These are phyloP conservation scores for Galemys pyrenaicus DNA, from an alignment of 2,113 vertebrate genomes.

Conservation along the genomic window DNA sequence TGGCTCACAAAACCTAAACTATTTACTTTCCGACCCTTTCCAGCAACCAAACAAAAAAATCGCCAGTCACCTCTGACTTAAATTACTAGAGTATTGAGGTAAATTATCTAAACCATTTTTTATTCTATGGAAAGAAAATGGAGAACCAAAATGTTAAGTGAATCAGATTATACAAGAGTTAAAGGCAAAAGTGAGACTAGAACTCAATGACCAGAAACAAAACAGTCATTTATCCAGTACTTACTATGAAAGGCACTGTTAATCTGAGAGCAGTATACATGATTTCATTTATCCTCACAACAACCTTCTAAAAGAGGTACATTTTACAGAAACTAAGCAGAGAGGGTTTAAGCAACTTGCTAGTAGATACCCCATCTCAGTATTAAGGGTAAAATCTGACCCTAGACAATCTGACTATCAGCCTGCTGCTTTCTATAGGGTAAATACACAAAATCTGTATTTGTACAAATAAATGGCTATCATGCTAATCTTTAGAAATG, in stretches of 20 bases:
- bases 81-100: not conserved
- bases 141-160: constrained; percentile 68
- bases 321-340: not conserved
- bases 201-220: not conserved
- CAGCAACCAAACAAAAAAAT: not conserved
- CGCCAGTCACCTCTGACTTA: not conserved
- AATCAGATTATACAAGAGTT: not conserved
- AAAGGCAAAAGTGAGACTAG: not conserved
- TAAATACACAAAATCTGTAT: not conserved
- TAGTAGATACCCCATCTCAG: not conserved
- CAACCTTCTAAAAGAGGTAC: not conserved
- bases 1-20: not conserved
- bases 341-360: not conserved
- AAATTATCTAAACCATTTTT: not conserved
- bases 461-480: not conserved
- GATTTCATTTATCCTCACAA: not conserved
- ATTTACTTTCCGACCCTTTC: not conserved
- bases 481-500: not conserved
- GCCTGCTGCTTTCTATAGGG: not conserved
- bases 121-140: not conserved
- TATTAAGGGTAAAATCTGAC: not conserved
- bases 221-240: not conserved
- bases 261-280: not conserved
- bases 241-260: not conserved
- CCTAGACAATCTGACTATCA: not conserved